phyloP scores from a whole-genome alignment of 2,797 vertebrate genomes.

The Notolabrus celidotus region DNA sequence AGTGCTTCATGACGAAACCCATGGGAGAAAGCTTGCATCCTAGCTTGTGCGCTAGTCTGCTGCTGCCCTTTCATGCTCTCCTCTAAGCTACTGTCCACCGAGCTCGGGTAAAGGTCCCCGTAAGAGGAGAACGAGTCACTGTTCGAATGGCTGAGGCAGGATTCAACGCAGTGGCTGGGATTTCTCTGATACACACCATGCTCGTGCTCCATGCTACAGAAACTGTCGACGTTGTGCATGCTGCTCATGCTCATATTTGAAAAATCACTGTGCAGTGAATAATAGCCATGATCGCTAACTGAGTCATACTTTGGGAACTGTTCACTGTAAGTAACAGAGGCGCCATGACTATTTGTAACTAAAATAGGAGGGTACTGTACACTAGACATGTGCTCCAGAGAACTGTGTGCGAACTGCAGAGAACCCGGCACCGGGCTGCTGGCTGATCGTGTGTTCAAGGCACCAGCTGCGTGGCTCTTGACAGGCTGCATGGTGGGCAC shows the following conservation, averaged over 20 bases:
- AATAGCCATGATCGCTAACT: constrained; percentile 95
- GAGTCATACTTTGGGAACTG: constrained; percentile 98
- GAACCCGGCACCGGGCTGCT: constrained; percentile 98
- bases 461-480: constrained; percentile 96
- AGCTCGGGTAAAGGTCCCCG: constrained; percentile 93
- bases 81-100: constrained; percentile 92
- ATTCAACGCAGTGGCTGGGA: constrained; percentile 92
- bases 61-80: constrained; percentile 91
- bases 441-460: constrained; percentile 97
- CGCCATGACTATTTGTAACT: constrained; percentile 97
- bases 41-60: constrained; percentile 88
- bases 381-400: constrained; percentile 95
- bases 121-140: constrained; percentile 97
- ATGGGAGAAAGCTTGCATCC: constrained; percentile 93
- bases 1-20: constrained; percentile 96
- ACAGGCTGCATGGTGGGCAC: constrained; percentile 95
- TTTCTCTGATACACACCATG: constrained; percentile 90
- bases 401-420: constrained; percentile 94
- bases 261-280: constrained; percentile 97
- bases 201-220: constrained; percentile 94
- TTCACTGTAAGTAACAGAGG: constrained; percentile 93
- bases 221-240: constrained; percentile 93
- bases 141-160: constrained; percentile 94
- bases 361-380: constrained; percentile 98
- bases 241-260: constrained; percentile 95